These are phyloP conservation scores for Sisor rabdophorus DNA, from an alignment of 2,113 vertebrate genomes.

Conservation along the genomic window DNA sequence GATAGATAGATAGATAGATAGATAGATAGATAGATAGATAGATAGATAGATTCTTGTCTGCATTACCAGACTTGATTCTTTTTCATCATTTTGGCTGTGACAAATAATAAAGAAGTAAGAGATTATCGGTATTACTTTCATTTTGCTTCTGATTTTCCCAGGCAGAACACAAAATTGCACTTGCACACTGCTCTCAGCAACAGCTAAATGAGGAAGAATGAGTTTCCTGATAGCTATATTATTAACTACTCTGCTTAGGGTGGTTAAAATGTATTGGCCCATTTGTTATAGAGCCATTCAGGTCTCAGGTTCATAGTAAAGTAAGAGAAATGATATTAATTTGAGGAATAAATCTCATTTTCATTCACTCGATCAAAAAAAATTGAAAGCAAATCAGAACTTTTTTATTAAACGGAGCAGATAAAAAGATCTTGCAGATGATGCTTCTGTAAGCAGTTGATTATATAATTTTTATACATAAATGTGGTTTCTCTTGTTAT, in stretches of 20 bases:
- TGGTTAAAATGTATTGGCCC: conserved; percentile 65
- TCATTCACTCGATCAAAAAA: conserved; percentile 67
- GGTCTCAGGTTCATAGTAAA: conserved; percentile 67
- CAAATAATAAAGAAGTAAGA: conserved; percentile 35
- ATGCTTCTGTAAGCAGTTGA: not conserved
- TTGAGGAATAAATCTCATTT: conserved; percentile 68
- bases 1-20: too few relatives aligned
- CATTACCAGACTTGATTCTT: conserved; percentile 46
- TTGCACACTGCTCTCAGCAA: conserved; percentile 19
- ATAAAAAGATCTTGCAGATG: not conserved
- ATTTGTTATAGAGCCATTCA: conserved; percentile 69
- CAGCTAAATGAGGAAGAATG: conserved; percentile 70
- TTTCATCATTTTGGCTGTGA: conserved; percentile 38
- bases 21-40: too few relatives aligned
- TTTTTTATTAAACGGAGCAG: conserved; percentile 58
- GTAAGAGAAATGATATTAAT: conserved; percentile 68
- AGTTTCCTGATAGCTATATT: conserved; percentile 68
- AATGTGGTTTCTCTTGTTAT: conserved; percentile 20
- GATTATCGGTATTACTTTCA: conserved; percentile 60
- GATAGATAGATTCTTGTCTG: conserved; percentile 29
- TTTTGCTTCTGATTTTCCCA: conserved; percentile 60
- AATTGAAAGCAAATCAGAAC: conserved; percentile 54
- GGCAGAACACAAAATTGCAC: conserved; percentile 43
- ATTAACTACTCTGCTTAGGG: conserved; percentile 66
- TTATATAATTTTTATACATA: conserved; percentile 16